Evolutionary conservation across 2,888 invertebrate genomes (phyloP).

Genomic region (Tanaodytes sp.): DNA sequence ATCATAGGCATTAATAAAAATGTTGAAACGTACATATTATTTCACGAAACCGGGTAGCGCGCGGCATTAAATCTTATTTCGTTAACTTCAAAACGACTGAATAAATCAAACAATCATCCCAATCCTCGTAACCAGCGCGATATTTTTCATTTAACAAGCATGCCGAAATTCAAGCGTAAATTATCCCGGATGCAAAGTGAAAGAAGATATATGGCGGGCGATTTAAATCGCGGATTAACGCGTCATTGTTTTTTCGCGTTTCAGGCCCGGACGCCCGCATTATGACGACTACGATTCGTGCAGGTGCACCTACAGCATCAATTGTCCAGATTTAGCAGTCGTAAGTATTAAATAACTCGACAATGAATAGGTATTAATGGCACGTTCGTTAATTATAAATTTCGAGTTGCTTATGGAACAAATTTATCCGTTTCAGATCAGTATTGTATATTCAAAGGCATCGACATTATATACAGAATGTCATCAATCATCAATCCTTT

Average conservation of each 20-base stretch:
- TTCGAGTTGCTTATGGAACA: too few relatives aligned
- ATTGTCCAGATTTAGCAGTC: conserved; percentile 76
- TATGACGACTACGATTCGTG: conserved; percentile 69
- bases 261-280: conserved; percentile 58
- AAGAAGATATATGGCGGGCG: conserved; percentile 23
- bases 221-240: conserved; percentile 35
- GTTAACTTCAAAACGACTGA: too few relatives aligned
- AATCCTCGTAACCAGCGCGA: too few relatives aligned
- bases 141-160: conserved; percentile 4
- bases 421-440: too few relatives aligned
- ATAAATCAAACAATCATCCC: too few relatives aligned
- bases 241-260: conserved; percentile 35
- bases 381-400: not conserved
- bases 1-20: too few relatives aligned
- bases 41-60: too few relatives aligned
- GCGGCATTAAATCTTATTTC: too few relatives aligned
- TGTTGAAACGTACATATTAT: too few relatives aligned
- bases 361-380: conserved; percentile 14
- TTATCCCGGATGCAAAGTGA: conserved; percentile 13
- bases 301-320: conserved; percentile 76
- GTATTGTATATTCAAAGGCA: too few relatives aligned
- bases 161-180: conserved; percentile 23
- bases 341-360: conserved; percentile 66
- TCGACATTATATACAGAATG: too few relatives aligned
- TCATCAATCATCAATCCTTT: too few relatives aligned